These are phyloP conservation scores for Hirtodrosophila duncani DNA, from an alignment of 2,888 invertebrate genomes.

Conservation along the genomic window DNA sequence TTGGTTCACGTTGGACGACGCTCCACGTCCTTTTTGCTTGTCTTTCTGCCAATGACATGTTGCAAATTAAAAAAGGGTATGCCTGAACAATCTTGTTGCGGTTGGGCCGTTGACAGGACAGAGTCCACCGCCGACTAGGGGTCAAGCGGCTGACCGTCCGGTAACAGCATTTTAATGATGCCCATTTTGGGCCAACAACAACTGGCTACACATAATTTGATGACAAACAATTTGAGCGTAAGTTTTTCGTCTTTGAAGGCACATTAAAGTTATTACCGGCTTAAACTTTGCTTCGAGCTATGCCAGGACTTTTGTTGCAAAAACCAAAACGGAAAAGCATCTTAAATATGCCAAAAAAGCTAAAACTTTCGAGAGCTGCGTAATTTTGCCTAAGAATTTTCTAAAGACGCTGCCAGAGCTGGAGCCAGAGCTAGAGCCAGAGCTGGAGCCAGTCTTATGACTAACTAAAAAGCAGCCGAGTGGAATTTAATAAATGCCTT, in stretches of 20 bases:
- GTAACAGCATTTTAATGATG: constrained; percentile 73
- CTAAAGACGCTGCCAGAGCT: too few relatives aligned
- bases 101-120: constrained; percentile 38
- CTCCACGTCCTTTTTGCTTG: constrained; percentile 60
- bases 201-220: constrained; percentile 61
- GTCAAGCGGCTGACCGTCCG: constrained; percentile 39
- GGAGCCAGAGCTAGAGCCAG: too few relatives aligned
- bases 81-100: constrained; percentile 68
- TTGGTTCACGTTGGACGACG: constrained; percentile 18
- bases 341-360: constrained; percentile 46
- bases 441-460: constrained; percentile 11
- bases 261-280: constrained; percentile 38
- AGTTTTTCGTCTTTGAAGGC: constrained; percentile 58
- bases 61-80: constrained; percentile 73
- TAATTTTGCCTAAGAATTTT: constrained; percentile 46
- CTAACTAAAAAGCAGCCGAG: constrained; percentile 25
- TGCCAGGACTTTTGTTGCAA: constrained; percentile 29
- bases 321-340: constrained; percentile 42
- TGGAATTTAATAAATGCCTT: constrained; percentile 64
- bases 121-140: constrained; percentile 10
- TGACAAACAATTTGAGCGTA: constrained; percentile 68
- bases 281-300: constrained; percentile 24
- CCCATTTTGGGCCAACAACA: constrained; percentile 42
- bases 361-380: constrained; percentile 49
- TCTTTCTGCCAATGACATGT: constrained; percentile 73